Conservation (phyloP, 2,113 vertebrate genomes). For the Prinia subflava region DNA sequence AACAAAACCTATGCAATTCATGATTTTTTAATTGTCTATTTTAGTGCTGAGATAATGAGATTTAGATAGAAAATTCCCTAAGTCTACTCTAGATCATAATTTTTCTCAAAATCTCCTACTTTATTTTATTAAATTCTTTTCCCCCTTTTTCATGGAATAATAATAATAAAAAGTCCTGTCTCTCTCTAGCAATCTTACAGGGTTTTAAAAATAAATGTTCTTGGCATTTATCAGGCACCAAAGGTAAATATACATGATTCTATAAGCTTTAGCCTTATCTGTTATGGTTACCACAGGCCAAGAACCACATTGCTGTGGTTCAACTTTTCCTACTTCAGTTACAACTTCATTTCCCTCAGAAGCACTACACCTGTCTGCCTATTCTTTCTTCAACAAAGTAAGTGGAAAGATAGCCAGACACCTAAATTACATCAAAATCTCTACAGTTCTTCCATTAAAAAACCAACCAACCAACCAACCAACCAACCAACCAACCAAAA, state of each 20-base stretch:
- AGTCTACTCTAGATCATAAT: not conserved
- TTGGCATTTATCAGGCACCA: not conserved
- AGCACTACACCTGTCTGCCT: not conserved
- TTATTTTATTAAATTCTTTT: not conserved
- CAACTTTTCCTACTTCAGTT: not conserved
- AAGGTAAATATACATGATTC: not conserved
- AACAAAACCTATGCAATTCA: not conserved
- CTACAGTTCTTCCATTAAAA: not conserved
- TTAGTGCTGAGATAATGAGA: not conserved
- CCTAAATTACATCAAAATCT: not conserved
- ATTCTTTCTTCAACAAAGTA: not conserved
- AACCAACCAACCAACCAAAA: too few species aligned
- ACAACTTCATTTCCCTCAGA: not conserved
- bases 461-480: too few species aligned
- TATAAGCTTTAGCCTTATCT: not conserved
- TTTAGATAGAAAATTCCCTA: not conserved
- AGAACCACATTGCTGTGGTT: not conserved
- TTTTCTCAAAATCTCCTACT: not conserved
- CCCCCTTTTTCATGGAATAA: accelerated
- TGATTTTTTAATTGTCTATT: not conserved
- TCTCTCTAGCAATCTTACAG: not conserved
- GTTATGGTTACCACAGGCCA: not conserved
- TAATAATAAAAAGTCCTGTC: too few species aligned
- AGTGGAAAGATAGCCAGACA: not conserved
- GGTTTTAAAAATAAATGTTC: not conserved